Evolutionary conservation across 30 jellyfish, hydroid and myxozoan species (phyloP).

Genomic region (Pelagia noctiluca): DNA sequence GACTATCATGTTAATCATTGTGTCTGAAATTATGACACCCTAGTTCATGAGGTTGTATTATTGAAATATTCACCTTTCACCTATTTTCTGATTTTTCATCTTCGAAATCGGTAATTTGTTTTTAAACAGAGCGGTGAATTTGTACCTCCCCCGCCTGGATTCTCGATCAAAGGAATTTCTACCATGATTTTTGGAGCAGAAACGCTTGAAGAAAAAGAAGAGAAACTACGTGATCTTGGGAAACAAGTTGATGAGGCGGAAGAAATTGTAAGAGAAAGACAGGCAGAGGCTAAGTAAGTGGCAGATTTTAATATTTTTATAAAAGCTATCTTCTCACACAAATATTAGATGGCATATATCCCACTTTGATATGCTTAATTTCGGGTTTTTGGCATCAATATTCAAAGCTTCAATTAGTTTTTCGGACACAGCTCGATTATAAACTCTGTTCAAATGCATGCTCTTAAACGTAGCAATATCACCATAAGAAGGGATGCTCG

Average conservation of each 20-base stretch:
- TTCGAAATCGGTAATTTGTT: background rate
- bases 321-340: background rate
- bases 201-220: conserved; percentile 82
- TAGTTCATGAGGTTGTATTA: too few species aligned
- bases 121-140: conserved; percentile 68
- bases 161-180: conserved; percentile 85
- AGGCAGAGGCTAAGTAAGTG: conserved; percentile 85
- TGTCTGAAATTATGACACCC: too few species aligned
- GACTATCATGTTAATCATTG: too few species aligned
- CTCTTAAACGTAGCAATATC: too few species aligned
- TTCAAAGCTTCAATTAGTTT: background rate
- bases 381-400: background rate
- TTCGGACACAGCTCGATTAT: background rate
- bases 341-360: background rate
- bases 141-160: conserved; percentile 75
- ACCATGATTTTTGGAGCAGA: conserved; percentile 89
- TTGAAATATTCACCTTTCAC: background rate
- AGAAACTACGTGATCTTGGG: conserved; percentile 50
- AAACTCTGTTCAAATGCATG: too few species aligned
- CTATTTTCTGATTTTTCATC: background rate
- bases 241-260: conserved; percentile 92
- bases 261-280: conserved; percentile 74
- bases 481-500: too few species aligned
- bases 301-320: background rate
- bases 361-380: background rate